phyloP scores from a whole-genome alignment of 2,797 vertebrate genomes.

The Sorex maritimensis region DNA sequence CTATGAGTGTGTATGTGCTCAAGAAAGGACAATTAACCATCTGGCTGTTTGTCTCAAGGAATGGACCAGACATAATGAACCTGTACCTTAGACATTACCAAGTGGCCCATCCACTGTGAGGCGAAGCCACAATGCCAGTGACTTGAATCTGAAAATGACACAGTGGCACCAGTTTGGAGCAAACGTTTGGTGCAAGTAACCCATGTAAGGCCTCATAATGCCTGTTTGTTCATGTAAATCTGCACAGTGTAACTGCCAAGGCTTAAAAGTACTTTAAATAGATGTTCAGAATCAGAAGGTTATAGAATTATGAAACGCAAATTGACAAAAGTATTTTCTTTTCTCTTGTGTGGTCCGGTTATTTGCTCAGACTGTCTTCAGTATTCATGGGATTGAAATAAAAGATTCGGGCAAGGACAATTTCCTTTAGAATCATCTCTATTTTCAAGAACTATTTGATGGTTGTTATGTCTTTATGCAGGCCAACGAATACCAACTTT shows the following conservation, averaged over 20 bases:
- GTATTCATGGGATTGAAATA: conserved; percentile 49
- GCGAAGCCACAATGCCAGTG: not conserved
- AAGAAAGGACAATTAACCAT: conserved; percentile 84
- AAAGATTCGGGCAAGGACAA: conserved; percentile 43
- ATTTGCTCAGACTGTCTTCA: conserved; percentile 53
- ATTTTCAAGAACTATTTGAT: conserved; percentile 57
- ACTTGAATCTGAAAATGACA: conserved; percentile 14
- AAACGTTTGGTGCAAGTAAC: conserved; percentile 46
- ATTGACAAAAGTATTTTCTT: conserved; percentile 55
- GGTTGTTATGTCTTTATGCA: conserved; percentile 40
- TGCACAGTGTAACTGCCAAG: conserved; percentile 36
- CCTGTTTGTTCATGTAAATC: conserved; percentile 56
- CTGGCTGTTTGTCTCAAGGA: conserved; percentile 80
- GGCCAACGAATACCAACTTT: not conserved
- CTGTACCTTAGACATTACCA: conserved; percentile 17
- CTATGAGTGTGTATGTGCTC: not conserved
- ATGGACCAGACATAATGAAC: conserved; percentile 51
- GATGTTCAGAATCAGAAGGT: conserved; percentile 59
- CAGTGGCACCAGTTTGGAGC: not conserved
- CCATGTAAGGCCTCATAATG: not conserved
- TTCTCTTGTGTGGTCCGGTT: conserved; percentile 37
- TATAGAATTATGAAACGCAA: conserved; percentile 64
- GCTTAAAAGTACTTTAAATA: conserved; percentile 75
- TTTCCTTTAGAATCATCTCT: conserved; percentile 5
- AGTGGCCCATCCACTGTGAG: not conserved